Evolutionary conservation across 2,888 invertebrate species (phyloP).

Genomic region (Pelosia muscerda): DNA sequence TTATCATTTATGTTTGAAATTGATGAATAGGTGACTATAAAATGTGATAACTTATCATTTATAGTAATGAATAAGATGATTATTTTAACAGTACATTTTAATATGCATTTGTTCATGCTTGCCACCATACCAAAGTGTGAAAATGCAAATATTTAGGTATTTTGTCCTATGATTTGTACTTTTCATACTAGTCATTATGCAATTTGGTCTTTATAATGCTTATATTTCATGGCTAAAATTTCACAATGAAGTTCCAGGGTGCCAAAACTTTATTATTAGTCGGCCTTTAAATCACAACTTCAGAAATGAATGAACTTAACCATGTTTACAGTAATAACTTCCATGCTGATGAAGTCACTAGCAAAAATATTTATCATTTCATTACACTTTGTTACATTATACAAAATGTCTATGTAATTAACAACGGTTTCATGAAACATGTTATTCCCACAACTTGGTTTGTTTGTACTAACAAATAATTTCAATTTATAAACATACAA

Average conservation of each 20-base stretch:
- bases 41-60: slow-evolving; percentile 24
- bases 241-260: no score
- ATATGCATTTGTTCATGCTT: background rate
- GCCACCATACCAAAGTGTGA: background rate
- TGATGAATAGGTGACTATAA: slow-evolving; percentile 26
- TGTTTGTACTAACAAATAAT: background rate
- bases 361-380: background rate
- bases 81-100: background rate
- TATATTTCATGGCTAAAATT: background rate
- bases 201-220: background rate
- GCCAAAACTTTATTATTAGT: background rate
- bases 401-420: background rate
- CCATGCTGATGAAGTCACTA: background rate
- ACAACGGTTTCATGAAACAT: background rate
- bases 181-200: background rate
- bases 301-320: background rate
- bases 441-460: slow-evolving; percentile 1
- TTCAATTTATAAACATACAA: background rate
- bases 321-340: background rate
- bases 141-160: background rate
- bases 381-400: background rate
- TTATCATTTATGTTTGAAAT: slow-evolving; percentile 20
- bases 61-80: background rate
- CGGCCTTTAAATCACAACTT: background rate
- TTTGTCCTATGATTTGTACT: background rate